Percentiles rank a stretch among this genome's conserved stretches.
These are phyloP conservation scores for Drosophila bifasciata DNA, from an alignment of 1,140 invertebrate genomes.

Conservation along the genomic window DNA sequence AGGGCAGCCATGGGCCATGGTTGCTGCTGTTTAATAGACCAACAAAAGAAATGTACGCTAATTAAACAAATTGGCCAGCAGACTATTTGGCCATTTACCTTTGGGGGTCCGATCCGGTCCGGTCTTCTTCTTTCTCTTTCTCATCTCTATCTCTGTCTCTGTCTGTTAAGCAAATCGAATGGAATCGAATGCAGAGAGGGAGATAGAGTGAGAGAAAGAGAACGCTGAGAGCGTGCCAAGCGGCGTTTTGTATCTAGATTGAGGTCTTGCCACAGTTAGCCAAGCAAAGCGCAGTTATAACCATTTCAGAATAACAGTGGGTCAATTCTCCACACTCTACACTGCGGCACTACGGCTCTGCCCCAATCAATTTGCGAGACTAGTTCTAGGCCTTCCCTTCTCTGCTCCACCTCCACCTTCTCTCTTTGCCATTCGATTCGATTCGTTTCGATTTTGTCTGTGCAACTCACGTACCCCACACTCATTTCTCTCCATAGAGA, in stretches of 20 bases:
- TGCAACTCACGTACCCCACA: slow-evolving; percentile 56
- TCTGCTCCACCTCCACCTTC: neutral
- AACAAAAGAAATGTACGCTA: slow-evolving; percentile 42
- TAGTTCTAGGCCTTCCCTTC: slow-evolving; percentile 54
- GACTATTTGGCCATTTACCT: slow-evolving; percentile 14
- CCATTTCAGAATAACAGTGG: slow-evolving; percentile 64
- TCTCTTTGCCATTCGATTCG: slow-evolving; percentile 6
- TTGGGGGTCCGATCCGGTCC: neutral
- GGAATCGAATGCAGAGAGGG: slow-evolving; percentile 22
- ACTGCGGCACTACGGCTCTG: slow-evolving; percentile 17
- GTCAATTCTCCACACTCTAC: slow-evolving; percentile 56
- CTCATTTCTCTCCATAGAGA: slow-evolving; percentile 11
- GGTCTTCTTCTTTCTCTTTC: neutral
- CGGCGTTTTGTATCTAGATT: slow-evolving; percentile 69
- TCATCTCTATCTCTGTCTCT: neutral
- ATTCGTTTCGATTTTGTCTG: slow-evolving; percentile 14
- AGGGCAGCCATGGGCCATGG: neutral
- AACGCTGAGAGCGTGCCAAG: slow-evolving; percentile 50
- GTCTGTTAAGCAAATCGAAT: slow-evolving; percentile 23
- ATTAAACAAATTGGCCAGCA: slow-evolving; percentile 69
- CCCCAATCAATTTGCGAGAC: slow-evolving; percentile 61
- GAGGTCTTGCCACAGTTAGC: slow-evolving; percentile 72
- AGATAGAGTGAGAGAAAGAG: slow-evolving; percentile 6
- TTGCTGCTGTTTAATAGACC: slow-evolving; percentile 12
- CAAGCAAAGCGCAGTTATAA: slow-evolving; percentile 59